These are phyloP conservation scores for Sarotherodon lohbergeri DNA, from an alignment of 2,113 vertebrate species.

Conservation along the genomic window DNA sequence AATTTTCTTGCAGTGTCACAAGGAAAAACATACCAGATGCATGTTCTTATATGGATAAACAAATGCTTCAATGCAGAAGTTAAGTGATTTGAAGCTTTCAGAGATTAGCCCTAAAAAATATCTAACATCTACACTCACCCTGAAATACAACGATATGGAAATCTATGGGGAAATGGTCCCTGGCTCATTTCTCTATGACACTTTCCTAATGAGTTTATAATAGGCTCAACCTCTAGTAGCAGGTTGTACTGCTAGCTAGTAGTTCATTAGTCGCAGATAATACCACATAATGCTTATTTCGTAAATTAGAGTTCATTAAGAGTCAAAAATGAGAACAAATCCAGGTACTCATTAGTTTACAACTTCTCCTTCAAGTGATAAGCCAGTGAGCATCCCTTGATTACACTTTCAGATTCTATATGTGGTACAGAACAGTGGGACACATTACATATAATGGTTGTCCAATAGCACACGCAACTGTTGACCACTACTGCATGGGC, in stretches of 20 bases:
- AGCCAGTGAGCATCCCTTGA: background rate
- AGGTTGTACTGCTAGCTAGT: background rate
- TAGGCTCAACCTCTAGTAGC: background rate
- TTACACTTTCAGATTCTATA: background rate
- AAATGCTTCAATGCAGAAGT: background rate
- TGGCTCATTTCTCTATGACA: background rate
- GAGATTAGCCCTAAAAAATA: background rate
- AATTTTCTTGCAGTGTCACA: background rate
- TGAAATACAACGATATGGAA: background rate
- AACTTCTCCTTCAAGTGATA: background rate
- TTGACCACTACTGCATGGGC: background rate
- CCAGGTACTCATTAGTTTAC: background rate
- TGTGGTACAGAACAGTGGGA: background rate
- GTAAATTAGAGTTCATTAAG: background rate
- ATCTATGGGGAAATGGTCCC: background rate
- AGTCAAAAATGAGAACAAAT: background rate
- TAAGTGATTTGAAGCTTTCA: background rate
- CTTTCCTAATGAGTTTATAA: background rate
- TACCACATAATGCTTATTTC: background rate
- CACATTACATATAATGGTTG: background rate
- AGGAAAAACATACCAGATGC: background rate
- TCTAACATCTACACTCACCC: background rate
- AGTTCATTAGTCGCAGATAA: background rate
- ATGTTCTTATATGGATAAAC: background rate
- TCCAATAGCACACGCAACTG: background rate